phyloP scores from a whole-genome alignment of 1,140 invertebrate species.

The Centruroides sculpturatus region DNA sequence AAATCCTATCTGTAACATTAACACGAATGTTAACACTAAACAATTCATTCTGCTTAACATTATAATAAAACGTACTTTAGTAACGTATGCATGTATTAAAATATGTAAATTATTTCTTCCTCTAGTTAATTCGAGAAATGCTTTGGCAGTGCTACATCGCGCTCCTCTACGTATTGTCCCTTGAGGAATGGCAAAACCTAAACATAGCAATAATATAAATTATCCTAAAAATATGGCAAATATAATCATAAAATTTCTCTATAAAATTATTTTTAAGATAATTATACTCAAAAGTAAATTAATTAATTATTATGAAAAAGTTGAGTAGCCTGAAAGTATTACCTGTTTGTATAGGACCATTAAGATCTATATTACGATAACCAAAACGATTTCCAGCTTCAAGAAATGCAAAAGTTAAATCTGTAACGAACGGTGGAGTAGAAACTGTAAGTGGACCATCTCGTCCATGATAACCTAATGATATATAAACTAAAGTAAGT shows the following conservation, averaged over 20 bases:
- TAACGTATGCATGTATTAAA: conserved; percentile 66
- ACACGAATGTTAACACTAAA: no score
- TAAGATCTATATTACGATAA: conserved; percentile 38
- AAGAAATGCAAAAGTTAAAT: conserved; percentile 45
- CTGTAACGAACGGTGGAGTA: conserved; percentile 12
- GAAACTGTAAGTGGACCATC: conserved; percentile 18
- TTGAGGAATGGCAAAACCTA: conserved; percentile 36
- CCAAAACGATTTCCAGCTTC: conserved; percentile 52
- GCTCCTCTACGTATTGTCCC: conserved; percentile 72
- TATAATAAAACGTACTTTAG: conserved; percentile 49
- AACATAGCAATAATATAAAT: no score
- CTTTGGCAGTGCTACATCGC: conserved; percentile 76
- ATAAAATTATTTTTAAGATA: no score
- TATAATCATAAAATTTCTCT: no score
- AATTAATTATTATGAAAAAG: no score
- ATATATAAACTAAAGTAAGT: background rate
- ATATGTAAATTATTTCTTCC: conserved; percentile 68
- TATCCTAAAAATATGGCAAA: no score
- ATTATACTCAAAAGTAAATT: no score
- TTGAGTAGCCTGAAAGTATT: background rate
- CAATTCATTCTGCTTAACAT: no score
- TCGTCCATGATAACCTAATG: conserved; percentile 17
- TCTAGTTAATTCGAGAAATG: conserved; percentile 66
- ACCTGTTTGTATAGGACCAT: conserved; percentile 29
- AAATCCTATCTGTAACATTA: conserved; percentile 25